Evolutionary conservation across 2,888 invertebrate genomes (phyloP).

Genomic region (Dryococelus australis): DNA sequence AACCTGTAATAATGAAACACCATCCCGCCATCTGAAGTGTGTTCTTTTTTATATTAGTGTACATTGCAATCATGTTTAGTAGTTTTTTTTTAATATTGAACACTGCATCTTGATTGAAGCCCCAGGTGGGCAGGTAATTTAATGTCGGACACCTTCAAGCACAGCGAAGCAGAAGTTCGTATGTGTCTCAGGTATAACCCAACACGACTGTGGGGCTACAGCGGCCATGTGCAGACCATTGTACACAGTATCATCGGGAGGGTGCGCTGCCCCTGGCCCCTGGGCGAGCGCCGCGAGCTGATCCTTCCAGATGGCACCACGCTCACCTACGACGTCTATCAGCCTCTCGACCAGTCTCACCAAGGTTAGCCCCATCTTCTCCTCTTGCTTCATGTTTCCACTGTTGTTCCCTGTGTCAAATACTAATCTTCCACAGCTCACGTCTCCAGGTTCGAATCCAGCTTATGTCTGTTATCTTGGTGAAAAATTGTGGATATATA

Average conservation of each 20-base stretch:
- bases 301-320: slow-evolving; percentile 84
- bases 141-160: too few species aligned
- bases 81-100: too few species aligned
- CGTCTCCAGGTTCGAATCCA: too few species aligned
- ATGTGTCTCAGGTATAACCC: slow-evolving; percentile 77
- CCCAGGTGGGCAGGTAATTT: too few species aligned
- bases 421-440: too few species aligned
- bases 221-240: slow-evolving; percentile 93
- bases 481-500: not conserved
- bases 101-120: too few species aligned
- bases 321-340: slow-evolving; percentile 90
- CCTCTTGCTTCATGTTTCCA: not conserved
- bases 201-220: slow-evolving; percentile 92
- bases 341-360: slow-evolving; percentile 73
- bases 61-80: too few species aligned
- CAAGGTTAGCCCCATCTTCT: slow-evolving; percentile 66
- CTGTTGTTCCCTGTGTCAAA: too few species aligned
- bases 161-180: too few species aligned
- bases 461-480: not conserved
- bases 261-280: slow-evolving; percentile 87
- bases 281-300: slow-evolving; percentile 81
- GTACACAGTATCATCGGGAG: slow-evolving; percentile 88
- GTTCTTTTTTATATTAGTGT: too few species aligned
- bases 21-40: too few species aligned
- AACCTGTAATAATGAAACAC: too few species aligned